These are phyloP conservation scores for Gymnothorax reevesii DNA, from an alignment of 2,797 vertebrate genomes.

Conservation along the genomic window DNA sequence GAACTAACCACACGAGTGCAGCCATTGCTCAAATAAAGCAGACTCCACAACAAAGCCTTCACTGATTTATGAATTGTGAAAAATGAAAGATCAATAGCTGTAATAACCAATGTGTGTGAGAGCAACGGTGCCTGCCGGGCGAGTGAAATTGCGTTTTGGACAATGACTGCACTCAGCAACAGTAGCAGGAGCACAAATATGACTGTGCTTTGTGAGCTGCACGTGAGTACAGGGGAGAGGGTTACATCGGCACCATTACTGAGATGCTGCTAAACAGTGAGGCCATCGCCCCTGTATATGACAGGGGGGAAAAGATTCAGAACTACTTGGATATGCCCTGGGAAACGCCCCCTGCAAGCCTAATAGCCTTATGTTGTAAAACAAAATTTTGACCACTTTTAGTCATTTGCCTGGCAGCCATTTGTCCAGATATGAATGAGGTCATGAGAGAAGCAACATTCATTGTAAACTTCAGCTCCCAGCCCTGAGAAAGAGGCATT, in stretches of 20 bases:
- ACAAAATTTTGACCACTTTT: background rate
- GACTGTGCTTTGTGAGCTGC: too few species aligned
- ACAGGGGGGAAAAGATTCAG: background rate
- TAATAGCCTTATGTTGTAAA: background rate
- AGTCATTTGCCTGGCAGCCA: slow-evolving; percentile 12
- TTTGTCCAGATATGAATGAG: slow-evolving; percentile 13
- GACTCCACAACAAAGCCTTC: too few species aligned
- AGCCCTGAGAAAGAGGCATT: background rate
- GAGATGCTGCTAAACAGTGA: background rate
- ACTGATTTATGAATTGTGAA: too few species aligned
- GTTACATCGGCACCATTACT: background rate
- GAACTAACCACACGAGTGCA: too few species aligned
- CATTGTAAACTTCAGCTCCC: background rate
- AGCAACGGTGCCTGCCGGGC: too few species aligned
- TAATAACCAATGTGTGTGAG: too few species aligned
- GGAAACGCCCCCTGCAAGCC: background rate
- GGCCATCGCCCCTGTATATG: background rate
- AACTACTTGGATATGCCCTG: background rate
- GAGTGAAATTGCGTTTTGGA: too few species aligned
- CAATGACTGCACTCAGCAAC: too few species aligned
- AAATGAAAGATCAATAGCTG: too few species aligned
- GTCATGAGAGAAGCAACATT: background rate
- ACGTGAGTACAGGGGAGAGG: too few species aligned
- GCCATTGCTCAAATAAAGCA: too few species aligned
- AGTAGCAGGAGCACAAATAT: too few species aligned